phyloP scores from a whole-genome alignment of 2,797 vertebrate genomes.

The Gallinago stenura region DNA sequence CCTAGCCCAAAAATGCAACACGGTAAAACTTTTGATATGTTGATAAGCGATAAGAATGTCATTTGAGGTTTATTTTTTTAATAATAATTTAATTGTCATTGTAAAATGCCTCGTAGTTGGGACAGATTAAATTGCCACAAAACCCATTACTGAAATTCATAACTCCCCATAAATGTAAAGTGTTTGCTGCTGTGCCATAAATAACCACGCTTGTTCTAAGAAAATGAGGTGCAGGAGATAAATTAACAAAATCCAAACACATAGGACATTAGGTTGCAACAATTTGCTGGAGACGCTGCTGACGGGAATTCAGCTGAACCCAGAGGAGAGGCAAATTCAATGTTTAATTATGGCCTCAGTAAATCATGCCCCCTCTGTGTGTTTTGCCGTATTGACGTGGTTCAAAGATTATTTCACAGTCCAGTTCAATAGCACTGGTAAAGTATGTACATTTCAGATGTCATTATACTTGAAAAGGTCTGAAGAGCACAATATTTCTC shows the following conservation, averaged over 20 bases:
- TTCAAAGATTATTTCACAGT: slow-evolving; percentile 37
- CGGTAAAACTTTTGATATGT: slow-evolving; percentile 77
- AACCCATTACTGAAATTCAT: slow-evolving; percentile 84
- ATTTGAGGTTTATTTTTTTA: slow-evolving; percentile 81
- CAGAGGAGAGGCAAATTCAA: slow-evolving; percentile 67
- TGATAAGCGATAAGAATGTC: slow-evolving; percentile 82
- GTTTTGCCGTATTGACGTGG: slow-evolving; percentile 53
- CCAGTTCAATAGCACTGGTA: slow-evolving; percentile 20
- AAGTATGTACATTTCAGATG: slow-evolving; percentile 39
- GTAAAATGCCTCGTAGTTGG: slow-evolving; percentile 83
- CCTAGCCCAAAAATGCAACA: slow-evolving; percentile 64
- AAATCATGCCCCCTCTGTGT: slow-evolving; percentile 66
- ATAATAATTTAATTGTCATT: slow-evolving; percentile 86
- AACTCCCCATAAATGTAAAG: slow-evolving; percentile 83
- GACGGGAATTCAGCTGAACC: slow-evolving; percentile 63
- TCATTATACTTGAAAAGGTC: slow-evolving; percentile 39
- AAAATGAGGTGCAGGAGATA: slow-evolving; percentile 82
- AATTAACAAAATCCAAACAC: slow-evolving; percentile 82
- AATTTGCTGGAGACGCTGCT: slow-evolving; percentile 66
- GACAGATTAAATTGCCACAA: slow-evolving; percentile 84
- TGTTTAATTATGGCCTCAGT: slow-evolving; percentile 73
- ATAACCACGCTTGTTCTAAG: slow-evolving; percentile 79
- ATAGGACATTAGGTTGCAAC: slow-evolving; percentile 78
- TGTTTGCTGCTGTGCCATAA: slow-evolving; percentile 79
- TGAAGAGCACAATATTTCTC: slow-evolving; percentile 49